Percentiles rank a stretch among this genome's conserved stretches.
Evolutionary conservation across 2,113 vertebrate species (phyloP).

Genomic region (Aphelocoma coerulescens): DNA sequence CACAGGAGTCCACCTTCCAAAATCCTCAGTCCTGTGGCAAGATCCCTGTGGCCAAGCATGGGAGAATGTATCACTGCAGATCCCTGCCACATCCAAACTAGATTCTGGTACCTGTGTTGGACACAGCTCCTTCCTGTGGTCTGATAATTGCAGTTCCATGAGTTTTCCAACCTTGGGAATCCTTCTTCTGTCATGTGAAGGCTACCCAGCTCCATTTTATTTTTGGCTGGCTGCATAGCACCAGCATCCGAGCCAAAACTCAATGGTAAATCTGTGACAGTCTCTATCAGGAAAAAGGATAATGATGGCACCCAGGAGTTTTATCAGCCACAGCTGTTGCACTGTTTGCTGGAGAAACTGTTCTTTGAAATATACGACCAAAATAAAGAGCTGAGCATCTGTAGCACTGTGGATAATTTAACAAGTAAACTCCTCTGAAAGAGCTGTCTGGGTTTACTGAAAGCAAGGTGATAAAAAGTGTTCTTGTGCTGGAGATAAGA

Average conservation of each 20-base stretch:
- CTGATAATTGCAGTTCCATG: background rate
- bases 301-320: slow-evolving; percentile 45
- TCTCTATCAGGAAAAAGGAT: slow-evolving; percentile 25
- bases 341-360: slow-evolving; percentile 54
- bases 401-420: background rate
- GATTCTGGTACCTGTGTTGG: background rate
- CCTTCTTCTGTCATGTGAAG: background rate
- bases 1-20: background rate
- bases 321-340: slow-evolving; percentile 64
- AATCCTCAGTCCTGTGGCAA: background rate
- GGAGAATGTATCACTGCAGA: background rate
- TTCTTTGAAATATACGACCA: slow-evolving; percentile 53
- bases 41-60: rapidly evolving
- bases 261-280: slow-evolving; percentile 40
- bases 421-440: background rate
- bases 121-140: background rate
- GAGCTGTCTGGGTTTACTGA: background rate
- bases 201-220: background rate
- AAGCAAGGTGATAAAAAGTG: background rate
- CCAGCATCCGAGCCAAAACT: slow-evolving; percentile 14
- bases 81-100: background rate
- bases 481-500: background rate
- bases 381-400: slow-evolving; percentile 63
- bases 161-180: background rate
- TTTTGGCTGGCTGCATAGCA: background rate